A percentile compares a stretch with the other conserved stretches of the same genome.
These are phyloP conservation scores for Anneissia japonica DNA, from an alignment of 35 echinoderm and acorn worm genomes.

Conservation along the genomic window DNA sequence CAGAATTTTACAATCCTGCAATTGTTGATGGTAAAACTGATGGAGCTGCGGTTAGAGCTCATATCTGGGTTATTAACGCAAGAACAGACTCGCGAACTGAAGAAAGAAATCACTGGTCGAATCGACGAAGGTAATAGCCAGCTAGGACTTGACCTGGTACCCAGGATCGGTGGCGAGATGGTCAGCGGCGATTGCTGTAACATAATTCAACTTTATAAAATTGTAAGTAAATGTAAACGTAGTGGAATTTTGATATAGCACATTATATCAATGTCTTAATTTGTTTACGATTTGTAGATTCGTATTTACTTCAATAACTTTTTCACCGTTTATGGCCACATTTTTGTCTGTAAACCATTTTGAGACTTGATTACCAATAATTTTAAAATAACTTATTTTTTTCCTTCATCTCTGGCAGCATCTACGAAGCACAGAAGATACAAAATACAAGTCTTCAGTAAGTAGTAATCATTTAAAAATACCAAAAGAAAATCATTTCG, in stretches of 20 bases:
- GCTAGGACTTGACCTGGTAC: conserved; percentile 52
- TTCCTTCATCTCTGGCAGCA: conserved; percentile 1
- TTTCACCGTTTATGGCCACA: background rate
- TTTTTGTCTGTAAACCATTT: background rate
- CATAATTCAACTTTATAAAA: conserved; percentile 48
- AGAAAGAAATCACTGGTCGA: conserved; percentile 20
- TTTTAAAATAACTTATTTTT: background rate
- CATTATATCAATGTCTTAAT: background rate
- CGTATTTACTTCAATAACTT: background rate
- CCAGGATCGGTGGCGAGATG: conserved; percentile 54
- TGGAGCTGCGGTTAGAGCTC: conserved; percentile 41
- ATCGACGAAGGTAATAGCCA: conserved; percentile 55
- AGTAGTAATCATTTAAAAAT: background rate
- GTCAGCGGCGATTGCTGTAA: conserved; percentile 19
- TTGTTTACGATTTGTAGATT: background rate
- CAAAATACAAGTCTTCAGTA: conserved; percentile 12
- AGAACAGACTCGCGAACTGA: conserved; percentile 38
- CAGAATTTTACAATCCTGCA: background rate
- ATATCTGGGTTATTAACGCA: conserved; percentile 41
- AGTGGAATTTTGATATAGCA: background rate
- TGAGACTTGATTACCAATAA: background rate
- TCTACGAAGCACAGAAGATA: conserved; percentile 22
- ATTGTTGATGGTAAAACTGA: conserved; percentile 61
- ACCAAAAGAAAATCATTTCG: background rate
- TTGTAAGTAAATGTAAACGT: conserved; percentile 20